Base-by-base conservation (phyloP, 2,113 vertebrate species). In the Tiliqua scincoides region DNA sequence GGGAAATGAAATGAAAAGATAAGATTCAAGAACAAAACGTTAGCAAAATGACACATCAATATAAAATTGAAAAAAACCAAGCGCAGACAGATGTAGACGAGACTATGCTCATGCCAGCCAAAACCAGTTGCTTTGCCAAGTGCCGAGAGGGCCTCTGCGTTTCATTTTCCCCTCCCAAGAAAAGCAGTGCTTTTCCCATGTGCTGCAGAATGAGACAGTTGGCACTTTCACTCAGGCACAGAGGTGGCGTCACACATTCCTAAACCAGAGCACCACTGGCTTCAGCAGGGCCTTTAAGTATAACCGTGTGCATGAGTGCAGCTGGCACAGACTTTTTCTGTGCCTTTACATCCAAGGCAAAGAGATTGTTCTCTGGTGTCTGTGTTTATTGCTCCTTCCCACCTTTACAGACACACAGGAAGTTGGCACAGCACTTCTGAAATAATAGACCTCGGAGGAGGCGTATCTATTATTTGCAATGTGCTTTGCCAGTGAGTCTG, bases 91-190 rank as follows among this genome's bases (percentile, higher is more conserved):
- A 73, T 79, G 85, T 0, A 0, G 61, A 79, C 32, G 48, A 79
- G 81, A 67, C 52, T 2, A 0, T n/a, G 72, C 21, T 30, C 0
- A 11, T 88, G 85, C 85, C 88, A 87, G 88, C 85, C 85, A 84
- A 79, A 88, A 71, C 80, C 85, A 91, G 90, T 85, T 90, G 87
- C 86, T 88, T 70, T 89, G 92, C 93, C 89, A 92, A 85, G 85
- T 82, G 82, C 82, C 83, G 85, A 87, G 65, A 85, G 85, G 85
- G 74, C 82, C 74, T 86, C 63, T 30, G 75, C 43, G 43, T 82
- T 87, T 89, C 62, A 61, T 35, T 83, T 48, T 85, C 37, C 61
- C 79, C 81, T 59, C 54, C 40, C 32, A 72, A 57, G 57, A 25
- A 74, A 40, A 83, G 78, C 63, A 77, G 85, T 11, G 23, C 71